Conservation (phyloP, 2,797 vertebrate species). For the Alectoris magna region DNA sequence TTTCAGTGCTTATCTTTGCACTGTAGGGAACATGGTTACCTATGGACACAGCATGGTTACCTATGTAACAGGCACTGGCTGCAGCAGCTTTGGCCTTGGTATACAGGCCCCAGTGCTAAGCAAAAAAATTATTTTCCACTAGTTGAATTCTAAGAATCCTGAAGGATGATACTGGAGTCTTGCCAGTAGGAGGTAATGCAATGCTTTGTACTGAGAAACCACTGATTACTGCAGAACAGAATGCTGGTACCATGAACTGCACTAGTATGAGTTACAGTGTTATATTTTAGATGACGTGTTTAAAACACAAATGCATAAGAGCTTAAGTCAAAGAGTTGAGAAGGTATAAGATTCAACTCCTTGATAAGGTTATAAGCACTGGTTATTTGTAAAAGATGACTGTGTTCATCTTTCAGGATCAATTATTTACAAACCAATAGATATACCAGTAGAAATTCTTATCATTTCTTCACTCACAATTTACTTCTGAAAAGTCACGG, state of each 20-base stretch:
- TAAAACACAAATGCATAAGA: neutral
- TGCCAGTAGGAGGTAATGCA: neutral
- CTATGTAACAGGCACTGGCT: neutral
- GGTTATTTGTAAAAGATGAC: neutral
- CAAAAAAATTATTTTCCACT: neutral
- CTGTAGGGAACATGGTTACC: neutral
- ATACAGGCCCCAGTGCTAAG: neutral
- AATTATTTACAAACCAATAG: neutral
- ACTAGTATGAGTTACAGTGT: neutral
- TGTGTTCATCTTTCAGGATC: neutral
- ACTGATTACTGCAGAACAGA: neutral
- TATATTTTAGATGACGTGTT: neutral
- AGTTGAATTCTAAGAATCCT: neutral
- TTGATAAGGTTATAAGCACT: neutral
- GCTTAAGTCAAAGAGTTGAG: neutral
- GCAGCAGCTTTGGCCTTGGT: neutral
- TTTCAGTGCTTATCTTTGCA: neutral
- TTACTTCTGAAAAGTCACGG: neutral
- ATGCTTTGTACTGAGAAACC: neutral
- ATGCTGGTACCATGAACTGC: neutral
- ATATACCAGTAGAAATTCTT: neutral
- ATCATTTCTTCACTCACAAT: neutral
- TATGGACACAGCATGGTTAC: neutral
- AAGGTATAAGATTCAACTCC: neutral
- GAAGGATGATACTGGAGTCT: neutral